Conservation (phyloP, 2,113 vertebrate species). For the Malurus elegans region DNA sequence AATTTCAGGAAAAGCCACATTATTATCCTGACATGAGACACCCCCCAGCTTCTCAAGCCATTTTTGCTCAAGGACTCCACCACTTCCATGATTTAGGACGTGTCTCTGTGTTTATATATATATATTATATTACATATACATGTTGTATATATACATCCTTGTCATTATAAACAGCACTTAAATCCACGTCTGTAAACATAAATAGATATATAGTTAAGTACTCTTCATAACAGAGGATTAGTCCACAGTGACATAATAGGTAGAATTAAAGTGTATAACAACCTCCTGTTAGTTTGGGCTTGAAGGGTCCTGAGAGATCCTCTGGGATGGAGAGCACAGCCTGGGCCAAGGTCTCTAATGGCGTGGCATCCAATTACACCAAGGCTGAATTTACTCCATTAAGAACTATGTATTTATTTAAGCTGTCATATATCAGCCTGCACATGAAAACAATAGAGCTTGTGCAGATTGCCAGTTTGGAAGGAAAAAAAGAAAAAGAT, state of each 20-base stretch:
- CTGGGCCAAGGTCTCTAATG: constrained; percentile 47
- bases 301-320: neutral
- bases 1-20: neutral
- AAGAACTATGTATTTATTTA: constrained; percentile 57
- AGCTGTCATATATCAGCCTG: constrained; percentile 48
- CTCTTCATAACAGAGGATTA: constrained; percentile 19
- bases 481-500: neutral
- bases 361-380: constrained; percentile 29
- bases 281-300: neutral
- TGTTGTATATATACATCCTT: constrained; percentile 17
- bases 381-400: constrained; percentile 42
- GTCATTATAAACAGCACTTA: constrained; percentile 56
- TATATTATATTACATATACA: neutral
- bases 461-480: constrained; percentile 3
- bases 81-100: neutral
- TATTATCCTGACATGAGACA: neutral
- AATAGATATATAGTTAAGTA: constrained; percentile 39
- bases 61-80: neutral
- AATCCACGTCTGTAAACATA: constrained; percentile 12
- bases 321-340: neutral
- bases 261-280: constrained; percentile 41
- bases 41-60: neutral
- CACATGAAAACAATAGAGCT: constrained; percentile 47
- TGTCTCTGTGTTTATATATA: constrained; percentile 10
- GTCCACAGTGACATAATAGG: constrained; percentile 18